Evolutionary conservation across 2,797 vertebrate species (phyloP), one percentile per base, ranked within the genome.

Genomic region (Neomorphus geoffroyi): DNA sequence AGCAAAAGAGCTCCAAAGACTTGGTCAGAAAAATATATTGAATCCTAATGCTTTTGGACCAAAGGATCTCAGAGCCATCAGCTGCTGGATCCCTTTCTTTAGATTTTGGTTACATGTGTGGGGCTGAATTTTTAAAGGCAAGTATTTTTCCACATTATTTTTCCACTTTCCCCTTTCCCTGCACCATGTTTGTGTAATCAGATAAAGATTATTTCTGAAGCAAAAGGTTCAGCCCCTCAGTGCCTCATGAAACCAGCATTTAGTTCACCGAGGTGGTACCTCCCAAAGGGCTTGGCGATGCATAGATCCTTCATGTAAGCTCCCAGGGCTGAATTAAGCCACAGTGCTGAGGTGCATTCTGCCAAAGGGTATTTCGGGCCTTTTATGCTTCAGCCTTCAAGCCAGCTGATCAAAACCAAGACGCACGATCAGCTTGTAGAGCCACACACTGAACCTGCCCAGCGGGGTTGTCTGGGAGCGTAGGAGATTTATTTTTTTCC

Each of bases 41-140:
- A 62, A 62, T 61, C 32, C 69, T 72, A 24, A 45, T 60, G 66
- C 90, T 92, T 90, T 80, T 26, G 84, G 88, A 94, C 81, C 90
- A 94, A 91, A 94, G 73, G 51, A 78, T 41, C 80, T 85, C 39
- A 6, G 57, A 94, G 80, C 50, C 77, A 71, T 80, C 62, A 51
- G 18, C 78, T 87, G 65, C 78, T 78, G 11, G 30, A 45, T 72
- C 75, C 65, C 72, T 86, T 90, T 66, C 53, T 50, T 58, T 45
- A 81, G 51, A 62, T 72, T 77, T 93, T 86, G 61, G 48, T 86
- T 78, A 57, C 30, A 3, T 32, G 70, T 61, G 30, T 64, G 46
- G 58, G 72, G 32, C 54, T 80, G 57, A n/a, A 28, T 80, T 96
- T 91, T 88, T 85, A 32, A 79, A 80, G 65, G 75, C 88, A 66